Evolutionary conservation across 2,113 vertebrate genomes (phyloP), one percentile per base, ranked within the genome.

Genomic region (Albula goreensis): DNA sequence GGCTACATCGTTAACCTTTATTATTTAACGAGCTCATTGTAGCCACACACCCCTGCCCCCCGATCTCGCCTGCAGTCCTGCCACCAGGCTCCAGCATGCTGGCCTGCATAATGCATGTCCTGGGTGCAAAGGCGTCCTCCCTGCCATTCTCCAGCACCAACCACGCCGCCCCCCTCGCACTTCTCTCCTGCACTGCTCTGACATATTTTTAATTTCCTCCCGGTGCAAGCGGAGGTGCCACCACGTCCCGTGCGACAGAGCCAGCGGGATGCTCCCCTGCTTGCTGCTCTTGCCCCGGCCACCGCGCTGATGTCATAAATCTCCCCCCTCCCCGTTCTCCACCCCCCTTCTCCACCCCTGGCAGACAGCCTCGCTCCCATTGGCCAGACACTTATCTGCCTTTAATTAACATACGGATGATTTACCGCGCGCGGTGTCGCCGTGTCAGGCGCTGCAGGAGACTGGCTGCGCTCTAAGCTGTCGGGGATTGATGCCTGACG

Each of bases 321-420:
- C 85, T 53, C 82, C 50, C 25, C 1, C 31, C n/a, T 77, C 52
- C 25, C 50, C 78, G 1, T 41, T 41, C 31, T 41, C 31, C 2
- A 74, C 5, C 60, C 17, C 0, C 2, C 81, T 52, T 81, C 25
- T 31, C 88, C 86, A 81, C 86, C 17, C 63, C 79, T 90, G 91
- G 90, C 80, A 53, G 51, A 53, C 80, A 53, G 80, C 81, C 81
- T 12, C 5, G n/a, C 56, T 80, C 82, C 78, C 77, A 84, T 83
- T 83, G 74, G 86, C 78, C 52, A 12, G 82, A 63, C 82, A 74
- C 83, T 85, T 82, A 86, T 86, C 83, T 78, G 56, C 83, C 63
- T 86, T 81, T 85, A 86, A 88, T 88, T 86, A 86, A 82, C 52
- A 82, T 86, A 80, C 78, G 56, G 57, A 17, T 82, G 63, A 86